Base-by-base conservation (phyloP, 2,113 vertebrate species). In the Onychostruthus taczanowskii region DNA sequence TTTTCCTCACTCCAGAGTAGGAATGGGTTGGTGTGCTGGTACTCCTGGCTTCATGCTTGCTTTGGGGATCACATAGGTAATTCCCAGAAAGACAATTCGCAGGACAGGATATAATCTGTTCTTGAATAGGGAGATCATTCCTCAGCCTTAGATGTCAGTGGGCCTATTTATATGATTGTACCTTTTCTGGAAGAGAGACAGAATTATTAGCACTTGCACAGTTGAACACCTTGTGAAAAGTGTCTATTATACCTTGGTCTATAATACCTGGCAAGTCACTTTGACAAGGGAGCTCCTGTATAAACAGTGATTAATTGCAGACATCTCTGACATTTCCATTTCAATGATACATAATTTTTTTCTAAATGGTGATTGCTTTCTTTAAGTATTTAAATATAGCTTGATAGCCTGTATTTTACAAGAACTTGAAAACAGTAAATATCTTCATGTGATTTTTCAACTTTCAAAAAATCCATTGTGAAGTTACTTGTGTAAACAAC, bases 401-500 rank as follows among this genome's bases (percentile, higher is more conserved):
- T 93, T 77, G 11, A 55, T 86, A 78, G 21, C 24, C 28, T 80
- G 8, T 64, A 18, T 61, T 88, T 75, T 72, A 64, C 10, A 74
- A 62, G 93, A 93, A 18, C 24, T 37, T 70, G 18, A 90, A 77
- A 91, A 69, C 4, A n/a, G 13, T 53, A 75, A 84, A 52, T 84
- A 56, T 52, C 33, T 68, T 83, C 6, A 52, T 56, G 30, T 46
- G 31, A 58, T 86, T 87, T 95, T 95, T 91, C 33, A 81, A 4
- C 53, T 91, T 80, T 69, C 50, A 80, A 52, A 88, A 85, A 83
- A 73, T 82, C 37, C 22, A 49, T 30, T 62, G 41, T 84, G 43
- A 24, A 59, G 47, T 66, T 96, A 39, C 79, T 23, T 84, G 70
- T 93, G 80, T 69, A 78, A 90, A 94, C 58, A 97, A 82, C 24